Base-by-base conservation (phyloP, 2,888 invertebrate genomes). In the Lutraria lutraria region DNA sequence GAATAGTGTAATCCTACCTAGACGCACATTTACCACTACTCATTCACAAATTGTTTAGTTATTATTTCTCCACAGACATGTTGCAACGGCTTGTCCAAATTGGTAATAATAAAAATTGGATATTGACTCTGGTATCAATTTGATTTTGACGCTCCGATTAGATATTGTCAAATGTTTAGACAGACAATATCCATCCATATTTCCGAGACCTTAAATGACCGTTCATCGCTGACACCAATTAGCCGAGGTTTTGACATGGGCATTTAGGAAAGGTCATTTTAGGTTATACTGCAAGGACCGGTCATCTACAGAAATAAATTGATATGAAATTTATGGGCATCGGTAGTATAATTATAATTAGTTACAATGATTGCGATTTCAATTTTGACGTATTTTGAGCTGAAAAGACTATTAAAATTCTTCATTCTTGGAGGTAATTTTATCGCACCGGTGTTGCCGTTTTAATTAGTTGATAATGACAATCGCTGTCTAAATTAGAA, bases 211-310 rank as follows among this genome's bases (percentile, higher is more conserved):
- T 76, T n/a, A 76, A 34, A 34, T 86, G 56, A 83, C 91, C 79
- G 76, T 86, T 85, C 85, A 54, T 19, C 60, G 54, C 29, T 92
- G 90, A 90, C 90, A 90, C 90, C 93, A 93, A 94, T 93, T 94
- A 93, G 91, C 90, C 86, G 76, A 86, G 86, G 90, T 88, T 85
- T 80, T 89, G 90, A 91, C 92, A 91, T 81, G 82, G 52, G 60
- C 80, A 85, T 83, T 79, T 31, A 34, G 19, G 34, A 87, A 56
- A 89, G 93, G 93, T 93, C 94, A 92, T 53, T 19, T 90, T 53
- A 89, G 90, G 93, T 92, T 93, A 92, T 86, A 83, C 85, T 25
- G 81, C 76, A 80, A 81, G 87, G 89, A 85, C 86, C 91, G 93
- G 91, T 83, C 89, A 89, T 88, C 92, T 92, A 76, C 83, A 53